phyloP scores from a whole-genome alignment of 2,888 invertebrate genomes.

The Drosophila anomalata region DNA sequence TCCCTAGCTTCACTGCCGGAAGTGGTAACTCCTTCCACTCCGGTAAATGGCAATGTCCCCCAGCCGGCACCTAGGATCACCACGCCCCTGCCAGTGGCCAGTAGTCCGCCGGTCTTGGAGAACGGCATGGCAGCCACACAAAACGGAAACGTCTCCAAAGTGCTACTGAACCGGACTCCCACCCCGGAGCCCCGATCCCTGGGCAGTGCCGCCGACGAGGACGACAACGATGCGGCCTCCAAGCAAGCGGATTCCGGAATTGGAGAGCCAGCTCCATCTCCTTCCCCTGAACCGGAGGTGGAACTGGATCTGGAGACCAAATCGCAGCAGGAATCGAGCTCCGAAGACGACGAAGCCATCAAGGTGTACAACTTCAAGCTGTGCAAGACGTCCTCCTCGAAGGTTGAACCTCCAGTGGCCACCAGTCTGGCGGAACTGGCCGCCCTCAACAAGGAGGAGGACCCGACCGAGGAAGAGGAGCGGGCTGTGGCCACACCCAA shows the following conservation, averaged over 20 bases:
- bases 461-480: constrained; percentile 22
- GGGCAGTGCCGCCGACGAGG: constrained; percentile 58
- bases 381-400: constrained; percentile 79
- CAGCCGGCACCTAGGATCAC: constrained; percentile 76
- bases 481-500: constrained; percentile 3
- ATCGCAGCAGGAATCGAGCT: constrained; percentile 79
- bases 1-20: constrained; percentile 65
- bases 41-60: constrained; percentile 33
- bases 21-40: constrained; percentile 56
- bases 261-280: constrained; percentile 79
- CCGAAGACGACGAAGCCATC: constrained; percentile 83
- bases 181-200: constrained; percentile 78
- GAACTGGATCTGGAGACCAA: constrained; percentile 9
- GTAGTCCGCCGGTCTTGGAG: constrained; percentile 24
- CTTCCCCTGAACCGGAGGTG: constrained; percentile 65
- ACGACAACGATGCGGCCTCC: constrained; percentile 76
- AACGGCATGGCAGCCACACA: constrained; percentile 16
- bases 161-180: constrained; percentile 80
- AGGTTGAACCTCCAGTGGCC: constrained; percentile 40
- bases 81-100: constrained; percentile 46
- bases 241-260: constrained; percentile 82
- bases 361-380: constrained; percentile 83
- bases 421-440: constrained; percentile 48
- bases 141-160: constrained; percentile 78
- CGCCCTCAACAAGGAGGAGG: constrained; percentile 25